These are phyloP conservation scores for Apostichopus californicus DNA, from an alignment of 35 echinoderm and acorn worm species.

Conservation along the genomic window DNA sequence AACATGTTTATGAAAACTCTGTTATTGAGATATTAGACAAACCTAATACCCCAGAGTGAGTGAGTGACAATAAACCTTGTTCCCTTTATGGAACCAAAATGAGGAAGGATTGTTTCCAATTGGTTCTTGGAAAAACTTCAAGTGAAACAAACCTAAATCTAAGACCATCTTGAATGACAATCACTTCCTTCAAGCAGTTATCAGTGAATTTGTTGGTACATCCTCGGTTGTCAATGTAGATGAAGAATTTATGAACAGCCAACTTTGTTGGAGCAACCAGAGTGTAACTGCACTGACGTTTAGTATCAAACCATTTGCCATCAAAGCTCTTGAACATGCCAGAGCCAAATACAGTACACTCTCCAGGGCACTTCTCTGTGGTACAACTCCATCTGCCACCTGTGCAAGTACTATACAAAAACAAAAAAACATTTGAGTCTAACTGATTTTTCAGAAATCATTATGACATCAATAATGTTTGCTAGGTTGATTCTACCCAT, in stretches of 20 bases:
- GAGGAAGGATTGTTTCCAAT: no score
- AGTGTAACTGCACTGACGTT: slow-evolving; percentile 31
- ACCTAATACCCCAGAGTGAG: no score
- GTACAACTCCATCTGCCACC: slow-evolving; percentile 49
- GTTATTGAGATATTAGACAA: no score
- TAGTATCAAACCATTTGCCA: slow-evolving; percentile 26
- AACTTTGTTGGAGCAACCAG: slow-evolving; percentile 6
- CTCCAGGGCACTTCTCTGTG: slow-evolving; percentile 22
- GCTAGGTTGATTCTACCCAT: no score
- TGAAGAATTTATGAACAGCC: slow-evolving; percentile 18
- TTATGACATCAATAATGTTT: no score
- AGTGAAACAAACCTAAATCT: slow-evolving; percentile 13
- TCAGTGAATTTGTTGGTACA: background rate
- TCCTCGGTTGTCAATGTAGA: slow-evolving; percentile 48
- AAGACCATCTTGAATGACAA: background rate
- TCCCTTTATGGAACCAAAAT: no score
- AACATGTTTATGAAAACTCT: no score
- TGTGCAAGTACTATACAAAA: slow-evolving; percentile 3
- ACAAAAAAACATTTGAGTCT: background rate
- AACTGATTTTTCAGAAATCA: background rate
- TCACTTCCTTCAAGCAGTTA: slow-evolving; percentile 26
- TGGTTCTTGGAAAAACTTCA: no score
- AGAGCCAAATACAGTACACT: slow-evolving; percentile 39
- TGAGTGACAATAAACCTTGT: no score
- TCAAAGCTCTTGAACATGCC: slow-evolving; percentile 36